Percentiles rank a stretch among this genome's conserved stretches.
phyloP scores from a whole-genome alignment of 2,113 vertebrate species.

The Tautogolabrus adspersus region DNA sequence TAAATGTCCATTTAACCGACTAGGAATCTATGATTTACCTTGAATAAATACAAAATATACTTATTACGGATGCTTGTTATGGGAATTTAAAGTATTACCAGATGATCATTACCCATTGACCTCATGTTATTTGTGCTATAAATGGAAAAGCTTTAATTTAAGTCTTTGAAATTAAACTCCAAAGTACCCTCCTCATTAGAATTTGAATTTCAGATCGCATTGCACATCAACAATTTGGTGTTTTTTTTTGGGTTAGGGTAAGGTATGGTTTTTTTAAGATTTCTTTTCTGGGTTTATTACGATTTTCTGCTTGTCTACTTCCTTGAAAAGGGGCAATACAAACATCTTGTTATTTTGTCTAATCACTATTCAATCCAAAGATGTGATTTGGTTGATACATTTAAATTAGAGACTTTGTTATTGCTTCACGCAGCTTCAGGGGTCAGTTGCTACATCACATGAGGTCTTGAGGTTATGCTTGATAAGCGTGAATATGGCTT shows the following conservation, averaged over 20 bases:
- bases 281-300: too few relatives aligned
- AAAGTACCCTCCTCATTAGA: too few relatives aligned
- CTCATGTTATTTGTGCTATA: not conserved
- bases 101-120: not conserved
- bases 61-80: not conserved
- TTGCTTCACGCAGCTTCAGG: too few relatives aligned
- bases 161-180: not conserved
- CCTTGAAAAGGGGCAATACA: too few relatives aligned
- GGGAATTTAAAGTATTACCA: not conserved
- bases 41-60: not conserved
- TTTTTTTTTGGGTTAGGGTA: too few relatives aligned
- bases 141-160: not conserved
- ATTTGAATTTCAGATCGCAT: not conserved
- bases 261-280: too few relatives aligned
- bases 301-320: too few relatives aligned
- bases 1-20: too few relatives aligned
- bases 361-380: not conserved
- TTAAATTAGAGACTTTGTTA: not conserved
- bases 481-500: not conserved
- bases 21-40: too few relatives aligned
- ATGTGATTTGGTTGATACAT: not conserved
- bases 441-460: not conserved
- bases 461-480: slow-evolving; percentile 2
- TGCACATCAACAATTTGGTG: too few relatives aligned
- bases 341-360: too few relatives aligned